Conservation (phyloP, 2,888 invertebrate species). For the Pandemis cinnamomeana region DNA sequence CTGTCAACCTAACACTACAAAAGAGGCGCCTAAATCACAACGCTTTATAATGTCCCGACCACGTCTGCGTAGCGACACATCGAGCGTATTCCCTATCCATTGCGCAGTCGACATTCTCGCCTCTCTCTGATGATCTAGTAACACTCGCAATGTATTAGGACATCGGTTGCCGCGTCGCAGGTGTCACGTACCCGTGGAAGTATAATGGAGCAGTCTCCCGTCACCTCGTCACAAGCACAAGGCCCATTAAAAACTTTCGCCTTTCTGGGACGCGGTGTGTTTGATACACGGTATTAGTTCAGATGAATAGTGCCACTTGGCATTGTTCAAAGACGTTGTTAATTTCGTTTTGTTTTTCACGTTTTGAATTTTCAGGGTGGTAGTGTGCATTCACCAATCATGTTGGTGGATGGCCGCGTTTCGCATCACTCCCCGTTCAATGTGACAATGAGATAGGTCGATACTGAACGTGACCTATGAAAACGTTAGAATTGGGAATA, state of each 20-base stretch:
- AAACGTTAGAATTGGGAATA: too few species aligned
- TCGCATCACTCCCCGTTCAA: too few species aligned
- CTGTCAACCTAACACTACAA: constrained; percentile 21
- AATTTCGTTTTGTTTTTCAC: background rate
- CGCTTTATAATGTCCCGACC: background rate
- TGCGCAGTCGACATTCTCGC: background rate
- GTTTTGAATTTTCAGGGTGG: background rate
- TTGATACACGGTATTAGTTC: background rate
- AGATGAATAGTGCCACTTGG: background rate
- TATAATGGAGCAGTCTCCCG: constrained; percentile 22
- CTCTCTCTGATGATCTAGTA: too few species aligned
- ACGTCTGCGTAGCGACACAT: background rate
- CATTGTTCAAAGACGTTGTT: background rate
- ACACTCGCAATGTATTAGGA: background rate
- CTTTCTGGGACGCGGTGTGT: constrained; percentile 6
- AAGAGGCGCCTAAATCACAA: constrained; percentile 25
- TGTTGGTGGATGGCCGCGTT: too few species aligned
- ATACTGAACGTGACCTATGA: too few species aligned
- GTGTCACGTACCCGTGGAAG: background rate
- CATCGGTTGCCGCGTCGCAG: background rate
- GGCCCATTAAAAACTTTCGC: constrained; percentile 30
- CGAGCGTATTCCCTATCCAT: background rate
- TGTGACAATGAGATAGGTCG: too few species aligned
- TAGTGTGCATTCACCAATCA: too few species aligned
- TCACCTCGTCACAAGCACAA: constrained; percentile 24